Base-by-base conservation (phyloP, 2,113 vertebrate species). In the Ammodytes marinus region DNA sequence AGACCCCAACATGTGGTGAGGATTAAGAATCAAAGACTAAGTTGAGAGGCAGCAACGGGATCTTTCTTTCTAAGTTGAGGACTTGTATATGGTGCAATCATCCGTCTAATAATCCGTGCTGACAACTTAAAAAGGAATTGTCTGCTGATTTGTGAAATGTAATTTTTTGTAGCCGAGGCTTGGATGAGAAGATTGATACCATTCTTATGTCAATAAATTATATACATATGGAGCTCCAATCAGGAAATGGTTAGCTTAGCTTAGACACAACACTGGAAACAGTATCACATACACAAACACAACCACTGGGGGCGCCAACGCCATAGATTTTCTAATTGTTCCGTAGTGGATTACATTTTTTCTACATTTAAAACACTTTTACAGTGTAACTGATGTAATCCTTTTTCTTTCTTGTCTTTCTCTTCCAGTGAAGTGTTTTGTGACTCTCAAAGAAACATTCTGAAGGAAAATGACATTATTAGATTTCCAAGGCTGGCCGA, bases 401-500 rank as follows among this genome's bases (percentile, higher is more conserved):
- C 60, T 47, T 43, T 19, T 59, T 27, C 11, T 59, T 57, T 3
- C 12, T 46, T 72, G 68, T 46, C 15, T 80, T 59, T 52, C 82
- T 86, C 27, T 76, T 88, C 5, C 90, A 95, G 95, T 79, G 94
- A 94, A 80, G 92, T 95, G 69, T 99, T 99, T 89, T 99, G 98
- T 94, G 95, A 91, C 64, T 87, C 93, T 54, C 40, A 94, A 6
- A 96, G 96, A 81, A 97, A 94, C 69, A 94, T 98, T 80, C 93
- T 99, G 47, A 96, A 45, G 4, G 94, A 97, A 91, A 98, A 97
- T 0, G 97, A 99, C 39, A 94, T 73, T 0, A 35, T 99, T 83
- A 94, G 45, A 76, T 96, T 97, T 92, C 95, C 95, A 2, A 95
- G 90, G 86, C 89, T 99, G 67, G 98, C 98, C 0, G 77, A 95